Conservation (phyloP, 1,140 invertebrate species). For the Coptotermes formosanus region DNA sequence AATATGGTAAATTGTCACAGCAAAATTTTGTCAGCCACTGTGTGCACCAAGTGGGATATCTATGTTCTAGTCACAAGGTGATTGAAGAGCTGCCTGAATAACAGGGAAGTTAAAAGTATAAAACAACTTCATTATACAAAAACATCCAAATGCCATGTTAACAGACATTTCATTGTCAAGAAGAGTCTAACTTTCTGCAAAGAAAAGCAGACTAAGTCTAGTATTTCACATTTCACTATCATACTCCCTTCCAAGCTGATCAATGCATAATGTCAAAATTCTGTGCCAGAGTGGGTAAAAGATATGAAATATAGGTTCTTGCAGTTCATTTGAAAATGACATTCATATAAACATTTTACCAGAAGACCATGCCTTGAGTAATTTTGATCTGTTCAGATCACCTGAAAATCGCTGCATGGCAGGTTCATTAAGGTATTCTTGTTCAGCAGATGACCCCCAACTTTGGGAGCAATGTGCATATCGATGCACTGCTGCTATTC, state of each 20-base stretch:
- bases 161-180: too few species aligned
- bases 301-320: background rate
- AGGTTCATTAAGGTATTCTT: constrained; percentile 27
- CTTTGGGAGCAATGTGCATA: constrained; percentile 44
- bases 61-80: too few species aligned
- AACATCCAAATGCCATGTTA: too few species aligned
- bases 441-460: constrained; percentile 38
- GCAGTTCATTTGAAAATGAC: background rate
- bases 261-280: background rate
- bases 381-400: constrained; percentile 23
- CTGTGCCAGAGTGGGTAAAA: background rate
- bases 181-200: too few species aligned
- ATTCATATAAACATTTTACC: constrained; percentile 10
- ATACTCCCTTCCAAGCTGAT: background rate
- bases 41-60: too few species aligned
- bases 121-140: too few species aligned
- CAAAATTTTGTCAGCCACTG: too few species aligned
- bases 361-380: constrained; percentile 19
- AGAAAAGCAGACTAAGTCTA: too few species aligned
- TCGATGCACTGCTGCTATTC: constrained; percentile 38
- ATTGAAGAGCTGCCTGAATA: too few species aligned
- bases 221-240: background rate
- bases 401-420: constrained; percentile 24
- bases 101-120: too few species aligned
- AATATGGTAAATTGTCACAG: too few species aligned